Percentiles rank a stretch among this genome's conserved stretches.
phyloP scores from a whole-genome alignment of 1,140 invertebrate species.

The Diprion similis region DNA sequence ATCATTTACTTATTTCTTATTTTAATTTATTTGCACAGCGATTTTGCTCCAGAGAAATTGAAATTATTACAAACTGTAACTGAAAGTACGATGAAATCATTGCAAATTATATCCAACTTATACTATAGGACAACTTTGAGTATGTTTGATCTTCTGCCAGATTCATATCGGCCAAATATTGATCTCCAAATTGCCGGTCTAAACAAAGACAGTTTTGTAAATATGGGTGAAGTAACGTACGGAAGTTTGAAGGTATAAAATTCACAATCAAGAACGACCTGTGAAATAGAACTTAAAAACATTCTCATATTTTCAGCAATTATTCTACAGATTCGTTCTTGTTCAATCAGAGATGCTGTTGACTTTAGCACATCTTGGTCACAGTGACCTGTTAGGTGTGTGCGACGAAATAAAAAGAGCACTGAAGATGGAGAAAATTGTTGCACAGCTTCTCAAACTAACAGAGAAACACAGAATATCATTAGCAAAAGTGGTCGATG shows the following conservation, averaged over 20 bases:
- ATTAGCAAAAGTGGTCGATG: constrained; percentile 37
- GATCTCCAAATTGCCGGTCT: constrained; percentile 41
- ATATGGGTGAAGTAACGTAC: constrained; percentile 45
- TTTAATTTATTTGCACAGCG: constrained; percentile 33
- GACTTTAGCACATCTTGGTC: constrained; percentile 45
- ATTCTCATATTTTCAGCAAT: constrained; percentile 37
- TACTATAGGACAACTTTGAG: constrained; percentile 40
- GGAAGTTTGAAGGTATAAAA: constrained; percentile 41
- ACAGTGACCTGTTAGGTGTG: constrained; percentile 27
- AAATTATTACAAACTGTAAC: constrained; percentile 44
- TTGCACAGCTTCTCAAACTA: constrained; percentile 31
- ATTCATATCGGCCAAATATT: constrained; percentile 4
- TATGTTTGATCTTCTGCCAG: constrained; percentile 40
- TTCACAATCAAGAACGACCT: constrained; percentile 8
- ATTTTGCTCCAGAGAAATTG: constrained; percentile 37
- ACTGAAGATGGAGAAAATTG: constrained; percentile 34
- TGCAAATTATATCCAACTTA: constrained; percentile 38
- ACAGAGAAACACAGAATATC: constrained; percentile 32
- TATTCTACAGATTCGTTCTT: constrained; percentile 52
- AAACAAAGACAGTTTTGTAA: constrained; percentile 35
- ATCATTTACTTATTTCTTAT: constrained; percentile 10
- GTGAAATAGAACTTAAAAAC: constrained; percentile 22
- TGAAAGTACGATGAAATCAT: constrained; percentile 38
- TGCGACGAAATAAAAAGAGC: constrained; percentile 30
- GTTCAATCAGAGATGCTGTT: constrained; percentile 53